Conservation (phyloP, 1,140 invertebrate genomes). For the Formica exsecta region DNA sequence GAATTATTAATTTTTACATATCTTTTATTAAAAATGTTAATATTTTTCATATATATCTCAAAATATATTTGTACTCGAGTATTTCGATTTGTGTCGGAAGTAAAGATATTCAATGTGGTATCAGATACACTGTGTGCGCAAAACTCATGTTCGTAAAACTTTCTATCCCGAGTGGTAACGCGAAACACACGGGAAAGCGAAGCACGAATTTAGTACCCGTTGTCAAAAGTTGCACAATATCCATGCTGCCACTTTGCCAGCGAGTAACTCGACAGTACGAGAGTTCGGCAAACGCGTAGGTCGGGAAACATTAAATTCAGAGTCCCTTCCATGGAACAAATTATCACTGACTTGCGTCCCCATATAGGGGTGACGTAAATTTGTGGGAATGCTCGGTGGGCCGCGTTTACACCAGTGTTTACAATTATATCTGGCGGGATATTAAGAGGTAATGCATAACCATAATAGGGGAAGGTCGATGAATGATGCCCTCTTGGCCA, state of each 20-base stretch:
- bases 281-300: constrained; percentile 39
- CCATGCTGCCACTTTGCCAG: constrained; percentile 50
- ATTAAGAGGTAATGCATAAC: constrained; percentile 17
- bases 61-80: not conserved
- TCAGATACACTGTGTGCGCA: constrained; percentile 6
- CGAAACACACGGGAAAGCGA: constrained; percentile 21
- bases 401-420: constrained; percentile 51
- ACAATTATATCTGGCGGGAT: constrained; percentile 48
- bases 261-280: constrained; percentile 53
- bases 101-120: not conserved
- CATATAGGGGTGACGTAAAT: constrained; percentile 16
- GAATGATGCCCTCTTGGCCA: constrained; percentile 20
- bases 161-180: constrained; percentile 32
- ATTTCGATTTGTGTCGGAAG: constrained; percentile 19
- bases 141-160: constrained; percentile 37
- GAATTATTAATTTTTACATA: not conserved
- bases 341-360: constrained; percentile 17
- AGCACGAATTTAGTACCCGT: constrained; percentile 36
- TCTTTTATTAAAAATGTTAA: not conserved
- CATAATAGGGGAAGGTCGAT: not conserved
- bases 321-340: constrained; percentile 13
- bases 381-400: constrained; percentile 38
- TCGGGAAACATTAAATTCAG: constrained; percentile 52
- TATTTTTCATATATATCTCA: too few species aligned
- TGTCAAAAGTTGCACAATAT: constrained; percentile 63